A percentile compares a stretch with the other conserved stretches of the same genome.
phyloP scores from a whole-genome alignment of 2,797 vertebrate genomes.

The Mormyrops boulengeri region DNA sequence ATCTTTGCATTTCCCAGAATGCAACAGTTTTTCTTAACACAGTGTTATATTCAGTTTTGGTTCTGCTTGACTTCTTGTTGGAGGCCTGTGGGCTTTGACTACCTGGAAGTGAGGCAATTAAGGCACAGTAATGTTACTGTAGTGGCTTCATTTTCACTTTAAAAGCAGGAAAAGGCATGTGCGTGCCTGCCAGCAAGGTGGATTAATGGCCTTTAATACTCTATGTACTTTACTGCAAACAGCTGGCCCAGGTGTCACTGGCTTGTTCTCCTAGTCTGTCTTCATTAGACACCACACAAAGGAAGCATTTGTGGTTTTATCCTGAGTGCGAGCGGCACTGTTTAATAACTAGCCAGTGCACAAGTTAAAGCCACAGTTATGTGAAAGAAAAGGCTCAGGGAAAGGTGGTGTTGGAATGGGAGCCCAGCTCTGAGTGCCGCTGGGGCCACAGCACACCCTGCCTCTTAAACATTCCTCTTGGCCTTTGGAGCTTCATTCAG shows the following conservation, averaged over 20 bases:
- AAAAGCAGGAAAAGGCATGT: conserved; percentile 52
- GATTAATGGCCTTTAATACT: conserved; percentile 54
- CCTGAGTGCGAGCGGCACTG: conserved; percentile 32
- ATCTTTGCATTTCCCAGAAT: background rate
- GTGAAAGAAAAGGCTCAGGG: conserved; percentile 31
- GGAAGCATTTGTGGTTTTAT: conserved; percentile 36
- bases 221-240: conserved; percentile 46
- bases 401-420: conserved; percentile 18
- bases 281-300: conserved; percentile 50
- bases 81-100: conserved; percentile 24
- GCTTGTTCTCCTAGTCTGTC: conserved; percentile 32
- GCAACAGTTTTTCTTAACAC: background rate
- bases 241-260: conserved; percentile 59
- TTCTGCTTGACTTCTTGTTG: background rate
- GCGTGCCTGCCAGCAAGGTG: conserved; percentile 46
- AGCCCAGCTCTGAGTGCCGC: conserved; percentile 37
- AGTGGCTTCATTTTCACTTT: conserved; percentile 47
- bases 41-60: background rate
- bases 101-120: conserved; percentile 46
- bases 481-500: conserved; percentile 10
- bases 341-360: conserved; percentile 37
- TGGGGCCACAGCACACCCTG: conserved; percentile 41
- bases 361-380: conserved; percentile 36
- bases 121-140: conserved; percentile 56
- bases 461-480: conserved; percentile 32